Evolutionary conservation across 2,888 invertebrate genomes (phyloP), one percentile per base, ranked within the genome.

Genomic region (Thereva nobilitata): DNA sequence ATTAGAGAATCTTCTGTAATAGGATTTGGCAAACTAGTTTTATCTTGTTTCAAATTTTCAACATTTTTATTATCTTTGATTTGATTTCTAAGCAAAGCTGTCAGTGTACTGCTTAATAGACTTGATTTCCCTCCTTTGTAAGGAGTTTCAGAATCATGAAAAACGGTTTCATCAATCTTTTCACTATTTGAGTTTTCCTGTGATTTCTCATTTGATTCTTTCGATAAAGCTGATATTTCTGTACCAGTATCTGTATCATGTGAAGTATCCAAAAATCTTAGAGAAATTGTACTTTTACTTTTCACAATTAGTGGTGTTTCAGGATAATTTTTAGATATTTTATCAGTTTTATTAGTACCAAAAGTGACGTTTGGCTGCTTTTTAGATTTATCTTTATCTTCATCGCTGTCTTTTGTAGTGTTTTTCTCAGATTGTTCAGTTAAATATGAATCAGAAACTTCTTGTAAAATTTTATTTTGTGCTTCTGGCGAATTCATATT

Each of bases 221-320:
- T 42, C 2, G 42, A 8, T 42, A 9, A 42, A 4, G 54, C 6
- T 8, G 67, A 67, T 3, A 34, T 54, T 7, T 68, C 23, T 23
- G 23, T 2, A 23, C 23, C 2, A 23, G 23, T 63, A 23, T 69
- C 68, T 38, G 53, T 56, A 10, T 59, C 50, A 45, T 63, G 56
- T 7, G 68, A 67, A 0, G 35, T 41, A 7, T n/a, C 55, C 23
- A 23, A 23, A 23, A 1, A 23, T 23, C 23, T 67, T 10, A 5
- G n/a, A 23, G 69, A 66, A 9, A 66, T 68, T 5, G 69, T 68
- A 1, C 70, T 72, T 47, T 72, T 73, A 41, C 57, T 68, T 53
- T 73, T 75, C 5, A 67, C 66, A 9, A 59, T 70, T 0, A 69
- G 71, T 9, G 78, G 78, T 4, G 78, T 78, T 68, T 74, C 77